Conservation (phyloP, 92 coral and sea anemone genomes). For the Isaurus tuberculatus region DNA sequence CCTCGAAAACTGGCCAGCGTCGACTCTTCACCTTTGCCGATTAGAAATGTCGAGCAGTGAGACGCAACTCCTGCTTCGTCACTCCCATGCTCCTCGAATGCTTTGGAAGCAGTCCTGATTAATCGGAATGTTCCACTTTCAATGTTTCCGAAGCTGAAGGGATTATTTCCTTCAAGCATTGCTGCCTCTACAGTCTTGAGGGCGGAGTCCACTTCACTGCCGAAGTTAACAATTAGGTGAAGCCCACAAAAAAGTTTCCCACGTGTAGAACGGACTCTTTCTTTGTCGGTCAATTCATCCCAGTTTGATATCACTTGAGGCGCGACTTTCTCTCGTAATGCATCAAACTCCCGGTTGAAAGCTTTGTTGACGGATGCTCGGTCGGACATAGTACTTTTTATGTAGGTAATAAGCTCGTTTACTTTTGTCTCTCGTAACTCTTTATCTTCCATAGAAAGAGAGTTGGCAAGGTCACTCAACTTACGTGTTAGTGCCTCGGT, state of each 20-base stretch:
- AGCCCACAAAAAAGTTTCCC: slow-evolving; percentile 19
- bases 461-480: too few species aligned
- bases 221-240: slow-evolving; percentile 12
- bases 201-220: not conserved
- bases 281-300: slow-evolving; percentile 18
- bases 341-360: slow-evolving; percentile 17
- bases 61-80: slow-evolving; percentile 15
- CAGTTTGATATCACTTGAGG: slow-evolving; percentile 25
- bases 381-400: too few species aligned
- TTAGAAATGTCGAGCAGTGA: slow-evolving; percentile 6
- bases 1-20: slow-evolving; percentile 1
- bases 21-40: slow-evolving; percentile 24
- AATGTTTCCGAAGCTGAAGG: slow-evolving; percentile 15
- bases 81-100: slow-evolving; percentile 25
- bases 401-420: slow-evolving; percentile 16
- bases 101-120: slow-evolving; percentile 26
- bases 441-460: slow-evolving; percentile 16
- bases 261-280: slow-evolving; percentile 20
- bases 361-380: slow-evolving; percentile 10
- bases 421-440: slow-evolving; percentile 19
- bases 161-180: too few species aligned
- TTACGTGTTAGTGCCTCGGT: too few species aligned
- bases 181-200: too few species aligned
- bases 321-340: slow-evolving; percentile 11
- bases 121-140: slow-evolving; percentile 22